phyloP scores from a whole-genome alignment of 2,113 vertebrate species.

The Propithecus coquereli region DNA sequence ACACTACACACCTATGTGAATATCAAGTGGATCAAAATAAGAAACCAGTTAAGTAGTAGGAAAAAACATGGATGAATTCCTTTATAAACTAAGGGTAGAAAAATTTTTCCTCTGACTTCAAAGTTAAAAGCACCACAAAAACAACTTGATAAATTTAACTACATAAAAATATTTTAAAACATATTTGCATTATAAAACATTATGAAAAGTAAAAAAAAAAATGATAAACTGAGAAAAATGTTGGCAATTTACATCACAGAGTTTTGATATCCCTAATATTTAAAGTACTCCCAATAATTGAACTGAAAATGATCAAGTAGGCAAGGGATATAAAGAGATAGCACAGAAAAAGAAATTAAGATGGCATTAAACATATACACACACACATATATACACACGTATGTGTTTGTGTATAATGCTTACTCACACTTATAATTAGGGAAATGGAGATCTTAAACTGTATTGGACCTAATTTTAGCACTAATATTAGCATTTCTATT shows the following conservation, averaged over 20 bases:
- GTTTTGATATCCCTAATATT: background rate
- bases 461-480: background rate
- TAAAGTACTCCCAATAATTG: background rate
- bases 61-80: background rate
- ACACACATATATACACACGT: background rate
- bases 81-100: background rate
- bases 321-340: background rate
- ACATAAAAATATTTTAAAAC: background rate
- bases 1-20: constrained; percentile 48
- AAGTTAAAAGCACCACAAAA: background rate
- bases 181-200: background rate
- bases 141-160: background rate
- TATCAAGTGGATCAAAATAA: constrained; percentile 42
- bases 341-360: background rate
- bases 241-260: background rate
- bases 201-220: background rate
- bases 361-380: background rate
- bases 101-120: background rate
- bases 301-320: background rate
- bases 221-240: background rate
- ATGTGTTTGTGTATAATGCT: background rate
- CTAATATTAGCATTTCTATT: background rate
- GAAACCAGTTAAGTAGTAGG: background rate
- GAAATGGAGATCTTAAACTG: background rate
- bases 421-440: background rate